These are phyloP conservation scores for Stictonetta naevosa DNA, from an alignment of 2,113 vertebrate species.

Conservation along the genomic window DNA sequence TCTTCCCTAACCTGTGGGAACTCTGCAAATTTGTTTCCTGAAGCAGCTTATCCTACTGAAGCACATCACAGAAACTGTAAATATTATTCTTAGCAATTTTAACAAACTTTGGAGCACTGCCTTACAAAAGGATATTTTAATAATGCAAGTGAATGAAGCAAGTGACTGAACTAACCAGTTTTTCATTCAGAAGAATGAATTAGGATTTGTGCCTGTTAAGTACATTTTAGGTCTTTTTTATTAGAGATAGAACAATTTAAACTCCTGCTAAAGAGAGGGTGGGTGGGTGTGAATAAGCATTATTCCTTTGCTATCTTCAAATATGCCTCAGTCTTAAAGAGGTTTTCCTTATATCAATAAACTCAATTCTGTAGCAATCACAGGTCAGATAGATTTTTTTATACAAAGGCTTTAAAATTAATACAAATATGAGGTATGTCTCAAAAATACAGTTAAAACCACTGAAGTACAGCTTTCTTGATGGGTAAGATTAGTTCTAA, in stretches of 20 bases:
- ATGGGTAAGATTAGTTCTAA: not conserved
- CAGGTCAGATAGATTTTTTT: not conserved
- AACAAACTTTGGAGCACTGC: not conserved
- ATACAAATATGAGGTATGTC: not conserved
- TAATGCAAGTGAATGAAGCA: not conserved
- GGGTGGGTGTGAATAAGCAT: not conserved
- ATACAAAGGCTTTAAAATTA: not conserved
- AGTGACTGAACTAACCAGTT: not conserved
- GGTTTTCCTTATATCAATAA: not conserved
- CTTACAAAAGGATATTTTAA: not conserved
- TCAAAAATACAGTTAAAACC: not conserved
- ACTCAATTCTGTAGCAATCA: not conserved
- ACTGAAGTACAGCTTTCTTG: not conserved
- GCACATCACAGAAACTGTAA: not conserved
- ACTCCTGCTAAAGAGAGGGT: not conserved
- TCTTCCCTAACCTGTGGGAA: not conserved
- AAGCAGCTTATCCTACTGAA: not conserved
- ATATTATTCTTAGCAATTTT: slow-evolving; percentile 6
- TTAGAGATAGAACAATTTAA: not conserved
- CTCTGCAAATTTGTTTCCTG: not conserved
- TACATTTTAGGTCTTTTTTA: not conserved
- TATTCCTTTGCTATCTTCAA: not conserved
- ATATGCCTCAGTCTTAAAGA: not conserved
- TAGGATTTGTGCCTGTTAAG: not conserved
- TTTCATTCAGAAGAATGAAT: not conserved